phyloP scores from a whole-genome alignment of 2,797 vertebrate genomes.

The Heteromormyrus szaboi region DNA sequence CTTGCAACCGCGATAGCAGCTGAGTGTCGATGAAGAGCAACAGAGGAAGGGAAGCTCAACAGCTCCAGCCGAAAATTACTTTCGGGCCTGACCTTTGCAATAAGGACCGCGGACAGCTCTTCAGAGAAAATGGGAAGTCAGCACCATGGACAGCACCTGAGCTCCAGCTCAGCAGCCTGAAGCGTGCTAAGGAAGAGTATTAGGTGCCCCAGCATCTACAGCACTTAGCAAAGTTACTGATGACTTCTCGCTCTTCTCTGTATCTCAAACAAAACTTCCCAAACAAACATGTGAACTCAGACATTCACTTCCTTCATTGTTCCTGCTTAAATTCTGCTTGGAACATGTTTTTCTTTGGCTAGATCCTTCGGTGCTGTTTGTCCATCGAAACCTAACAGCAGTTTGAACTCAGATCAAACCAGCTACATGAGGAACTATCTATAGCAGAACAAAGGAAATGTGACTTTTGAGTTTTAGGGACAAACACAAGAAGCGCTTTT shows the following conservation, averaged over 20 bases:
- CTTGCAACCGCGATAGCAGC: neutral
- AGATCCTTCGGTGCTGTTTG: neutral
- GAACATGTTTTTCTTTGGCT: neutral
- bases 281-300: neutral
- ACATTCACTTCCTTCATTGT: neutral
- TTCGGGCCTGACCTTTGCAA: neutral
- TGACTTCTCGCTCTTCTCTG: neutral
- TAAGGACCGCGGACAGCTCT: neutral
- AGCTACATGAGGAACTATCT: neutral
- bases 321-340: neutral
- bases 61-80: neutral
- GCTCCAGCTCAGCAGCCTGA: neutral
- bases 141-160: neutral
- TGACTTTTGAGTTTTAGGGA: neutral
- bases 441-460: neutral
- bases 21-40: neutral
- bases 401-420: neutral
- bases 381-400: neutral
- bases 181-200: neutral
- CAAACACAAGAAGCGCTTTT: neutral
- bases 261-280: neutral
- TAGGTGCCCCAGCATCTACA: no score
- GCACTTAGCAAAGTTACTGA: neutral
- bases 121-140: neutral
- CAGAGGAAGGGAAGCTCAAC: neutral